phyloP scores from a whole-genome alignment of 1,140 invertebrate species.

The Drosophila sulfurigaster region DNA sequence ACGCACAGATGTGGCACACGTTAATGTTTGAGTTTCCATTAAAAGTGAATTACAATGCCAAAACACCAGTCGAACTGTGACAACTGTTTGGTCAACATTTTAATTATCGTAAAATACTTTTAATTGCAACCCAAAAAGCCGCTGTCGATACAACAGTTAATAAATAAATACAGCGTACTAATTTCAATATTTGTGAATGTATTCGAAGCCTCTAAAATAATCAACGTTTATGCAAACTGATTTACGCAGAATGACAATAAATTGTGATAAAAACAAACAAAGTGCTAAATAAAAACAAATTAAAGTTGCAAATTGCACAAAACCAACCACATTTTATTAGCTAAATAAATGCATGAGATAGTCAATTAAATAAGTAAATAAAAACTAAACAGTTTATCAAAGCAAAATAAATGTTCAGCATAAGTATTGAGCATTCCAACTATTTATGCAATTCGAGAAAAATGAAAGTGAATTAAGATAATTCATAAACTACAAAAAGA shows the following conservation, averaged over 20 bases:
- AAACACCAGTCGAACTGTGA: constrained; percentile 42
- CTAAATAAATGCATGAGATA: no score
- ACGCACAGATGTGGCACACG: constrained; percentile 28
- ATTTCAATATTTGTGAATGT: background rate
- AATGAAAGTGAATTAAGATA: no score
- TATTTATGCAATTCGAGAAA: no score
- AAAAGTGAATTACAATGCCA: constrained; percentile 55
- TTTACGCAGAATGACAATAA: background rate
- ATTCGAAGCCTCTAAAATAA: background rate
- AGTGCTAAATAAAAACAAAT: background rate
- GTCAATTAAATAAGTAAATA: no score
- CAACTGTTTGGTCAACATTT: constrained; percentile 11
- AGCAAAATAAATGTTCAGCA: no score
- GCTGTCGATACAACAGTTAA: constrained; percentile 7
- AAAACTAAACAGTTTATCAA: no score
- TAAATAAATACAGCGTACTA: constrained; percentile 9
- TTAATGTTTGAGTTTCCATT: constrained; percentile 57
- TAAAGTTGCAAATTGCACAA: background rate
- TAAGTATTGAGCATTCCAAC: no score
- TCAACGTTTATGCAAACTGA: background rate
- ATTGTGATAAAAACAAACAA: background rate
- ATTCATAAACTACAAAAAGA: no score
- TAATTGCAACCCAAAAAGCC: constrained; percentile 19
- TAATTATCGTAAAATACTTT: constrained; percentile 23
- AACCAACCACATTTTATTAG: background rate